A percentile compares a stretch with the other conserved stretches of the same genome.
phyloP scores from a whole-genome alignment of 2,113 vertebrate genomes.

The Barbus barbus region DNA sequence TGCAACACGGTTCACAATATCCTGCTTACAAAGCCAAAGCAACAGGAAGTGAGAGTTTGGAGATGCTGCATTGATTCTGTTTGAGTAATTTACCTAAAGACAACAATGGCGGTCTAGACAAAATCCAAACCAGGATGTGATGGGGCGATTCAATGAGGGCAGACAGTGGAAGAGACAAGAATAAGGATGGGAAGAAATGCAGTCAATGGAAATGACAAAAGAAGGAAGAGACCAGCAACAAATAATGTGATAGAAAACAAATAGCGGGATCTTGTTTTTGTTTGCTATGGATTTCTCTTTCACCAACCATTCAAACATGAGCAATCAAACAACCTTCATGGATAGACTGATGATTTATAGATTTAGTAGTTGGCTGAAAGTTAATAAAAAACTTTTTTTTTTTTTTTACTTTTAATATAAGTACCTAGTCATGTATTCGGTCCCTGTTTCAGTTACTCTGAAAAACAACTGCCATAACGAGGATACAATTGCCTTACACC shows the following conservation, averaged over 20 bases:
- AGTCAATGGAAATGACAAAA: neutral
- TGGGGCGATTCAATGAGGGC: neutral
- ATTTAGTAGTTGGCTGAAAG: neutral
- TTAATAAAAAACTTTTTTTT: neutral
- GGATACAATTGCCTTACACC: neutral
- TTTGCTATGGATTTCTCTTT: constrained; percentile 1
- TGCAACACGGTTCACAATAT: constrained; percentile 38
- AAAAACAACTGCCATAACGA: neutral
- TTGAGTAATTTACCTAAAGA: constrained; percentile 26
- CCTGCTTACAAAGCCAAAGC: constrained; percentile 37
- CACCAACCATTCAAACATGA: neutral
- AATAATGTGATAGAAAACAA: neutral
- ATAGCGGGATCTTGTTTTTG: neutral
- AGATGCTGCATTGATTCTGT: constrained; percentile 26
- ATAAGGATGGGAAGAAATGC: constrained; percentile 8
- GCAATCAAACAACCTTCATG: neutral
- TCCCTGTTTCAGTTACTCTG: too few species aligned
- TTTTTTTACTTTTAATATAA: neutral
- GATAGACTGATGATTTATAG: neutral
- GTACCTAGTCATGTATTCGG: neutral
- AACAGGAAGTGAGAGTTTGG: constrained; percentile 13
- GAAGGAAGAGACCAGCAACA: neutral
- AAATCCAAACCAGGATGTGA: constrained; percentile 9
- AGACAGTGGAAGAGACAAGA: neutral
- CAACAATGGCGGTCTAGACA: neutral